phyloP scores from a whole-genome alignment of 2,888 invertebrate genomes.

The Cheilosia soror region DNA sequence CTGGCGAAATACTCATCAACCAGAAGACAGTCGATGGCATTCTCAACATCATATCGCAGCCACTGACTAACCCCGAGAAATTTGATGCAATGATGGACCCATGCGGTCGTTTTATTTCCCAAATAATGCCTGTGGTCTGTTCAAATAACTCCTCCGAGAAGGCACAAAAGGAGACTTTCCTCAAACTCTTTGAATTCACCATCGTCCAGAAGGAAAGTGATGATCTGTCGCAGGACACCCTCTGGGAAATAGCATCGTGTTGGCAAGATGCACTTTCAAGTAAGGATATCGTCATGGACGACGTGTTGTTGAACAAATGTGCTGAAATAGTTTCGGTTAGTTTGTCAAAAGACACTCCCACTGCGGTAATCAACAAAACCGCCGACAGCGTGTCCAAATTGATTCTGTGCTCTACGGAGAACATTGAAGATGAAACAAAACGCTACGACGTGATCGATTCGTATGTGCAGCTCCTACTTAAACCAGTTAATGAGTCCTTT shows the following conservation, averaged over 20 bases:
- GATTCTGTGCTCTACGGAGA: constrained; percentile 81
- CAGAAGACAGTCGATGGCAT: constrained; percentile 80
- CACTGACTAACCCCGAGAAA: constrained; percentile 77
- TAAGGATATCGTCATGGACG: constrained; percentile 80
- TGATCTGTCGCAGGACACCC: constrained; percentile 83
- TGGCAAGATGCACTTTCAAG: constrained; percentile 86
- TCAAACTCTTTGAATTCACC: constrained; percentile 84
- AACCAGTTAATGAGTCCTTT: constrained; percentile 53
- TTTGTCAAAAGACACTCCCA: constrained; percentile 50
- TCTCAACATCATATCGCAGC: constrained; percentile 79
- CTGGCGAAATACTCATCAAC: constrained; percentile 81
- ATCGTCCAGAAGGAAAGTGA: constrained; percentile 81
- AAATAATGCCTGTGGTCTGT: constrained; percentile 85
- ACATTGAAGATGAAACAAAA: constrained; percentile 77
- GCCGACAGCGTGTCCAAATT: constrained; percentile 80
- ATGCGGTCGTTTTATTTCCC: constrained; percentile 85
- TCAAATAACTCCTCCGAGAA: constrained; percentile 82
- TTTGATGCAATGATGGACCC: constrained; percentile 83
- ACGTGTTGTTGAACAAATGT: constrained; percentile 78
- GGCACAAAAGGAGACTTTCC: constrained; percentile 83
- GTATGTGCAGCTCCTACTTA: constrained; percentile 70
- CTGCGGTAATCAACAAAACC: constrained; percentile 77
- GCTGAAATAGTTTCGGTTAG: constrained; percentile 77
- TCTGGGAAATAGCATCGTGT: constrained; percentile 85
- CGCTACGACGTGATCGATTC: constrained; percentile 78